Conservation (phyloP, 2,113 vertebrate species). For the Scomber scombrus region DNA sequence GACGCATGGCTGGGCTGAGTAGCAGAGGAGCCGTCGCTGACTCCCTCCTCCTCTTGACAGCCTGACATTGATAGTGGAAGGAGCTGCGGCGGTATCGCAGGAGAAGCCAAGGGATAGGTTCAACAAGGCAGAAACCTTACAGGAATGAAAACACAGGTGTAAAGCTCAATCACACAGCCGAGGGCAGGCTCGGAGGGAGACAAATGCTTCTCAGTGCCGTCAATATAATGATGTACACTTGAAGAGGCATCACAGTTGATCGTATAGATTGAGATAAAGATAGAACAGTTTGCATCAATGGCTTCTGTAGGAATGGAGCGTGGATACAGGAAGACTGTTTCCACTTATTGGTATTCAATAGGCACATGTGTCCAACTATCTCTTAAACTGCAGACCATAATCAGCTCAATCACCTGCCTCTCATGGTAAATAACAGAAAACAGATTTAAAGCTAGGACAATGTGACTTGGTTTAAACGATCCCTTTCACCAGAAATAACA, state of each 20-base stretch:
- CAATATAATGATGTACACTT: conserved; percentile 58
- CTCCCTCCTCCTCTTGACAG: conserved; percentile 57
- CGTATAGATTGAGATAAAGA: conserved; percentile 43
- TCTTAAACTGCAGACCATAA: conserved; percentile 1
- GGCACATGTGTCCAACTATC: conserved; percentile 2
- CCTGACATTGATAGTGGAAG: conserved; percentile 62
- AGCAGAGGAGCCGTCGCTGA: conserved; percentile 18
- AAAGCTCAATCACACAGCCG: conserved; percentile 57
- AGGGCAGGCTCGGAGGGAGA: conserved; percentile 50
- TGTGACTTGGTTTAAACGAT: neutral
- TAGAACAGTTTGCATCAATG: conserved; percentile 35
- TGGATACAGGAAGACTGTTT: neutral
- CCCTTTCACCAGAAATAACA: neutral
- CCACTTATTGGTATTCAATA: conserved; percentile 34
- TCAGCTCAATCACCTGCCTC: conserved; percentile 3
- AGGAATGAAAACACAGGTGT: conserved; percentile 67
- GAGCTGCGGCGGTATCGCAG: conserved; percentile 10
- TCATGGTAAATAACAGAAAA: conserved; percentile 29
- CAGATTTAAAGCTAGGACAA: neutral
- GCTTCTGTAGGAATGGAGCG: conserved; percentile 17
- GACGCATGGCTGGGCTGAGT: conserved; percentile 61
- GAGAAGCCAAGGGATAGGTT: conserved; percentile 39
- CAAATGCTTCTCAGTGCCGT: conserved; percentile 22
- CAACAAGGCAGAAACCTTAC: conserved; percentile 70
- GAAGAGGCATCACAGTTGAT: conserved; percentile 49